Evolutionary conservation across 2,113 vertebrate genomes (phyloP), one percentile per base, ranked within the genome.

Genomic region (Melanerpes aurifrons): DNA sequence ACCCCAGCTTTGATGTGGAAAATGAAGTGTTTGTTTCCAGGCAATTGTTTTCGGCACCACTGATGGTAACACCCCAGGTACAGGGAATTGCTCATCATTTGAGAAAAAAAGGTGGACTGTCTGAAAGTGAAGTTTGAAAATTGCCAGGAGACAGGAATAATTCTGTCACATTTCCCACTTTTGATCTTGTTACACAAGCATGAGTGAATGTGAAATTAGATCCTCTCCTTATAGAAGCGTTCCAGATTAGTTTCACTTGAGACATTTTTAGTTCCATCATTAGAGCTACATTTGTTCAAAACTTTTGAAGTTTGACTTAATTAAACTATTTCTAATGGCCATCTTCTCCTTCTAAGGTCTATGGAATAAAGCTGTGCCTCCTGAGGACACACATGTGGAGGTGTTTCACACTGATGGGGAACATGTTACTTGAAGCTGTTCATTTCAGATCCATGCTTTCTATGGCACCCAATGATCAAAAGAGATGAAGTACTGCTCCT

Each of bases 231-330:
- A 48, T 16, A 62, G 82, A 82, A 91, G 61, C 0, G 1, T 32
- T 93, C 63, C 70, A 50, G 56, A 67, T 91, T 81, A 69, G 72
- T 90, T 83, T 80, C 76, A 73, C 87, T 87, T 77, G 79, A 53
- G 56, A 31, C 0, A 0, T 31, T 85, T 78, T 77, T 83, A 13
- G 72, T 86, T 77, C 62, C 28, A 4, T 71, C 62, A 17, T 73
- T 73, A 53, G 75, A 91, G 29, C 70, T 76, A n/a, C 59, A 7
- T 79, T 82, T 86, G 19, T 48, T 63, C 62, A 45, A 26, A 26
- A 45, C 13, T 63, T 88, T 32, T 63, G 68, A 85, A 93, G 87
- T 53, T 32, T 61, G 76, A 37, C 66, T 43, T 54, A 20, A 53
- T 53, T 47, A 47, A 84, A 10, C 58, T 47, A 1, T 50, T 70